These are phyloP conservation scores for Eublepharis macularius DNA, from an alignment of 2,113 vertebrate genomes.

Conservation along the genomic window DNA sequence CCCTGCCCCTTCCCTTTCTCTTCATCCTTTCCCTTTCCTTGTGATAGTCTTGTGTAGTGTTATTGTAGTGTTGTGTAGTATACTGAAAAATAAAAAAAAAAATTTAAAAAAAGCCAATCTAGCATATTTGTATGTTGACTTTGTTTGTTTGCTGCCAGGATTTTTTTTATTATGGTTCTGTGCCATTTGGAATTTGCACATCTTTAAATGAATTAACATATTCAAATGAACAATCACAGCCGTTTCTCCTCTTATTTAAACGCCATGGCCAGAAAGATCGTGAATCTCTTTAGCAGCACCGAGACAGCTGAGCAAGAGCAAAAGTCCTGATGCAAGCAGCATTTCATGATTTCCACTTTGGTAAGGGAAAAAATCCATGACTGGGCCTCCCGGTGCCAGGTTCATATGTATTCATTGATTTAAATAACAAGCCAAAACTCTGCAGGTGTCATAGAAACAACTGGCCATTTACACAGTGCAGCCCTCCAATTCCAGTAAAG, in stretches of 20 bases:
- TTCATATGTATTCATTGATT: constrained; percentile 51
- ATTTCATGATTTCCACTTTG: not conserved
- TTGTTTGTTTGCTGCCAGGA: not conserved
- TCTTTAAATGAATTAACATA: not conserved
- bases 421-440: constrained; percentile 55
- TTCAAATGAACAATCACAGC: not conserved
- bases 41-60: no score
- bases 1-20: no score
- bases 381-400: constrained; percentile 14
- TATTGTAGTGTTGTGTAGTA: no score
- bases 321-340: not conserved
- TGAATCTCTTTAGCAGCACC: not conserved
- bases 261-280: not conserved
- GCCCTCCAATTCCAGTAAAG: constrained; percentile 4
- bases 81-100: no score
- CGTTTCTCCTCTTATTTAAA: not conserved
- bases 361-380: not conserved
- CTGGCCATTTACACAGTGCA: not conserved
- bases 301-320: not conserved
- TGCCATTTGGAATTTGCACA: not conserved
- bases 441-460: constrained; percentile 24
- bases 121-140: no score
- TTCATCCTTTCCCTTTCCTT: no score
- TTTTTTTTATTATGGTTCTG: not conserved
- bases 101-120: no score